These are phyloP conservation scores for Eulemur macaco DNA, from an alignment of 2,113 vertebrate species.

Conservation along the genomic window DNA sequence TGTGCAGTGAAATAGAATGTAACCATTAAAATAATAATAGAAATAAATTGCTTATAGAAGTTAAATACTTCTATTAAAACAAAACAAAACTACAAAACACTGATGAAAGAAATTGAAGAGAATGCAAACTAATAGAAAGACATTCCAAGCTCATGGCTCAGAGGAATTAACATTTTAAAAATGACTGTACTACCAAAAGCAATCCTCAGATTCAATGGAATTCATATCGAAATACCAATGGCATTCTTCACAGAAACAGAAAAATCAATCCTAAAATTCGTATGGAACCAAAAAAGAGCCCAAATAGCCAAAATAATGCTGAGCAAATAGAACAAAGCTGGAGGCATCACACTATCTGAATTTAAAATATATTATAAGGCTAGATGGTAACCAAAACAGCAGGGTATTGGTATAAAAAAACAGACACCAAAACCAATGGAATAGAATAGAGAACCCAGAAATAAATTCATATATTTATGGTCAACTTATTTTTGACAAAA, in stretches of 20 bases:
- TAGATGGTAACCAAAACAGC: not conserved
- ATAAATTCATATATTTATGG: not conserved
- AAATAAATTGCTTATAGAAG: not conserved
- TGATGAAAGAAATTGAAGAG: not conserved
- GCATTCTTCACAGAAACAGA: not conserved
- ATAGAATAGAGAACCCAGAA: not conserved
- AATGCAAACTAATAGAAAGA: not conserved
- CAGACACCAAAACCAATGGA: not conserved
- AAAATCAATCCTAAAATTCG: not conserved
- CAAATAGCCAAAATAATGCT: not conserved
- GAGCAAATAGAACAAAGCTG: not conserved
- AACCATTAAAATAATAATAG: not conserved
- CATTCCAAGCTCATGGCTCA: not conserved
- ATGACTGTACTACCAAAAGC: not conserved
- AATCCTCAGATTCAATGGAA: not conserved
- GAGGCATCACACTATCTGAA: not conserved
- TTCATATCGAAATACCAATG: not conserved
- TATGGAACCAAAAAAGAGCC: not conserved
- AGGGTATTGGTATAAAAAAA: not conserved
- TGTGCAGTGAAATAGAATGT: not conserved
- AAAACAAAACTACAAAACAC: not conserved
- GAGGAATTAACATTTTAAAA: not conserved
- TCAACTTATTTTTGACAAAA: not conserved
- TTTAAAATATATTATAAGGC: not conserved
- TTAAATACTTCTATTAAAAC: not conserved